Evolutionary conservation across 2,888 invertebrate genomes (phyloP), one percentile per base, ranked within the genome.

Genomic region (Antheraea yamamai): DNA sequence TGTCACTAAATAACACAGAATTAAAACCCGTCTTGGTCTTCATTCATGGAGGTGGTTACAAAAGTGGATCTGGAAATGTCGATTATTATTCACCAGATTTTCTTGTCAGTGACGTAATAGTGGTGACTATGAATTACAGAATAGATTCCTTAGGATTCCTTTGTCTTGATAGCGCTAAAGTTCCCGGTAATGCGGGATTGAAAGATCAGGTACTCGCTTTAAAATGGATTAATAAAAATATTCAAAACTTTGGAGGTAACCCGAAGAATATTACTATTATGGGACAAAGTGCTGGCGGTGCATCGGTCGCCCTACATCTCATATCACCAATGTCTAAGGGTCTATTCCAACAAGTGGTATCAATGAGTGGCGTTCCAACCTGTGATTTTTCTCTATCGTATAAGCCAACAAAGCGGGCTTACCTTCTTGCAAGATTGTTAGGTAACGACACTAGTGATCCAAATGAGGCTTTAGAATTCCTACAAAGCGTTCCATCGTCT

Each of bases 331-430:
- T 86, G 83, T 83, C 84, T 6, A 84, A 81, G 81, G 85, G 84
- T 4, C 78, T 88, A 0, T 88, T 87, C 72, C 80, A 84, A 23
- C 84, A 84, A 74, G 87, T 94, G 8, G 97, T 97, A 39, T 93
- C 96, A 0, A 96, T 97, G 85, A 91, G 91, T 77, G 91, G 91
- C 14, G 85, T 83, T 0, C 83, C 85, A 1, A 76, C 81, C 20
- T 84, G 87, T 74, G 88, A 89, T 55, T 88, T 85, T 83, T 76
- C 83, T 1, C 73, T 81, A 23, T 72, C 86, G 4, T 87, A 83
- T 75, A 83, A 86, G 77, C 80, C 86, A 0, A 78, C 77, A 64
- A 79, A 77, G 74, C 79, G 88, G 73, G 87, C 89, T 0, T 88
- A 87, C 68, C 75, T 58, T 4, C 82, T 91, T 0, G 89, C 87